These are phyloP conservation scores for Nesometra sesokonis DNA, from an alignment of 35 echinoderm and acorn worm genomes.

Conservation along the genomic window DNA sequence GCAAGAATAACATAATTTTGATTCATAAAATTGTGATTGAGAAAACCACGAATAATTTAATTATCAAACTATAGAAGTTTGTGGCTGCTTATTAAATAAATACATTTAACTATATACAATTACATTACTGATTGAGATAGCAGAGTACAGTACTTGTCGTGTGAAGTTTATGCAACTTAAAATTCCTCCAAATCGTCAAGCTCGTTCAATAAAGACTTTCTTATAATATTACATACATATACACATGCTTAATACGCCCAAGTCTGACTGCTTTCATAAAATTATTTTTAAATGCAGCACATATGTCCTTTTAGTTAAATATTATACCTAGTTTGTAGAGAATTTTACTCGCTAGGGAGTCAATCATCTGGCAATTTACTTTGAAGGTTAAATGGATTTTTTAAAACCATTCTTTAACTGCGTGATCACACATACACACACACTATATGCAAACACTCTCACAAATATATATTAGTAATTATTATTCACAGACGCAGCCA, in stretches of 20 bases:
- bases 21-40: neutral
- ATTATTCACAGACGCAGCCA: neutral
- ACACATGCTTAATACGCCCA: neutral
- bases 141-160: neutral
- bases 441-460: no score
- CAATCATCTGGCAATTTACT: no score
- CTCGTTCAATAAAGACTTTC: neutral
- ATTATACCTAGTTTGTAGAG: neutral
- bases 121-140: neutral
- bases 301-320: neutral
- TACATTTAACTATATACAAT: neutral
- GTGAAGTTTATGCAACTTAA: neutral
- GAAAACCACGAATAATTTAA: neutral
- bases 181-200: neutral
- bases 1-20: neutral
- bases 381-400: neutral
- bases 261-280: neutral
- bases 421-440: neutral
- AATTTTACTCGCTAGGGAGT: no score
- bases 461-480: no score
- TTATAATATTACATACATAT: neutral
- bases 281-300: neutral
- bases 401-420: neutral
- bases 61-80: neutral
- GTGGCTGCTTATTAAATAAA: neutral